Conservation (phyloP, 2,888 invertebrate genomes). For the Papilio gigon region DNA sequence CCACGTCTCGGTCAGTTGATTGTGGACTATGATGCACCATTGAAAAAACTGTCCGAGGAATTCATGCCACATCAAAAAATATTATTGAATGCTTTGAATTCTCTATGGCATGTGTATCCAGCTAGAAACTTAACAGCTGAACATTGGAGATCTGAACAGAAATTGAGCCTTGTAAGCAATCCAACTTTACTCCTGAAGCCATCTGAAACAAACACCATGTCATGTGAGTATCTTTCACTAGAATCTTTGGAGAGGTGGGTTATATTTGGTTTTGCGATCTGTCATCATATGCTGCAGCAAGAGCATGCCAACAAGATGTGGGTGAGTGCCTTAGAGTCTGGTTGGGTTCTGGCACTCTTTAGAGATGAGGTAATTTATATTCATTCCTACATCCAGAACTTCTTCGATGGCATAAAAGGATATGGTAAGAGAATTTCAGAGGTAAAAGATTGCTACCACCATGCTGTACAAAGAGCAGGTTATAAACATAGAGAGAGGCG, state of each 20-base stretch:
- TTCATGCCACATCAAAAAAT: slow-evolving; percentile 96
- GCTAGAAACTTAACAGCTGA: slow-evolving; percentile 96
- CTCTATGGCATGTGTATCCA: slow-evolving; percentile 93
- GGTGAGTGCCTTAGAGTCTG: slow-evolving; percentile 94
- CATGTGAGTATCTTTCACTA: slow-evolving; percentile 97
- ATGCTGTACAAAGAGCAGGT: slow-evolving; percentile 95
- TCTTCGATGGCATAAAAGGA: slow-evolving; percentile 97
- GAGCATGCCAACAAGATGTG: slow-evolving; percentile 94
- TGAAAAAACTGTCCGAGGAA: slow-evolving; percentile 97
- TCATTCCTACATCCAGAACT: slow-evolving; percentile 95
- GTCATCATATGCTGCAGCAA: slow-evolving; percentile 93
- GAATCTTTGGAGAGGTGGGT: slow-evolving; percentile 99
- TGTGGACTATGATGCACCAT: slow-evolving; percentile 97
- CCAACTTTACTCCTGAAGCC: slow-evolving; percentile 97
- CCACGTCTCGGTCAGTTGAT: slow-evolving; percentile 98
- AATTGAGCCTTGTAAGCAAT: slow-evolving; percentile 95
- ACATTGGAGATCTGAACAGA: slow-evolving; percentile 96
- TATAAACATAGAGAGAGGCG: slow-evolving; percentile 96
- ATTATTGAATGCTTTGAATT: slow-evolving; percentile 92
- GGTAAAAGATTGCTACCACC: slow-evolving; percentile 96
- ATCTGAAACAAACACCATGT: slow-evolving; percentile 96
- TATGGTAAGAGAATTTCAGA: slow-evolving; percentile 96
- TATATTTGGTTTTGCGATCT: slow-evolving; percentile 95
- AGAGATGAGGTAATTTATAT: slow-evolving; percentile 98
- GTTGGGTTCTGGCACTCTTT: slow-evolving; percentile 97